phyloP scores from a whole-genome alignment of 1,140 invertebrate species.

The Nebria ingens region DNA sequence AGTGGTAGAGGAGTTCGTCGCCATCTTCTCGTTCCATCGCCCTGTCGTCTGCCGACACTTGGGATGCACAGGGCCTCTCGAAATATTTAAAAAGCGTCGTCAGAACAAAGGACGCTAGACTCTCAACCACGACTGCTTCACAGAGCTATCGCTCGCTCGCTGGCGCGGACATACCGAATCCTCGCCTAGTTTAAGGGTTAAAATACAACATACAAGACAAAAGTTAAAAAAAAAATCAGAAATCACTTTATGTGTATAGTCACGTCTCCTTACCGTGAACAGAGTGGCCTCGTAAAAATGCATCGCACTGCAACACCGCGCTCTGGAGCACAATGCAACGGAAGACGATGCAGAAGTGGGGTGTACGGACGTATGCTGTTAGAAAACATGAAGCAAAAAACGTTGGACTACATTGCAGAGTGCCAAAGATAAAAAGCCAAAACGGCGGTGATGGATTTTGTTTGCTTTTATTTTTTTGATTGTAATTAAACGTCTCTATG shows the following conservation, averaged over 20 bases:
- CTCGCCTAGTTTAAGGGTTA: not conserved
- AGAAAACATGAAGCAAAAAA: not conserved
- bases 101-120: not conserved
- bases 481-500: too few relatives aligned
- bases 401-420: too few relatives aligned
- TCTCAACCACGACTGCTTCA: too few relatives aligned
- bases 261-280: not conserved
- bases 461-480: not conserved
- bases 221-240: not conserved
- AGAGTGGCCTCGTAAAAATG: not conserved
- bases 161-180: not conserved
- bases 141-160: too few relatives aligned
- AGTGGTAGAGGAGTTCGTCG: not conserved
- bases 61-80: not conserved
- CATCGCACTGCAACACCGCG: not conserved
- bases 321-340: not conserved
- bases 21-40: not conserved
- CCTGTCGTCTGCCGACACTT: not conserved
- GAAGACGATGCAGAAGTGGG: not conserved
- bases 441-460: not conserved
- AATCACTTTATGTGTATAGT: slow-evolving; percentile 9
- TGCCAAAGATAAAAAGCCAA: too few relatives aligned
- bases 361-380: not conserved
- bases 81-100: slow-evolving; percentile 8
- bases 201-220: not conserved